Conservation (phyloP, 37 sponge, comb jelly and placozoan species). For the Dysidea cf. avara region DNA sequence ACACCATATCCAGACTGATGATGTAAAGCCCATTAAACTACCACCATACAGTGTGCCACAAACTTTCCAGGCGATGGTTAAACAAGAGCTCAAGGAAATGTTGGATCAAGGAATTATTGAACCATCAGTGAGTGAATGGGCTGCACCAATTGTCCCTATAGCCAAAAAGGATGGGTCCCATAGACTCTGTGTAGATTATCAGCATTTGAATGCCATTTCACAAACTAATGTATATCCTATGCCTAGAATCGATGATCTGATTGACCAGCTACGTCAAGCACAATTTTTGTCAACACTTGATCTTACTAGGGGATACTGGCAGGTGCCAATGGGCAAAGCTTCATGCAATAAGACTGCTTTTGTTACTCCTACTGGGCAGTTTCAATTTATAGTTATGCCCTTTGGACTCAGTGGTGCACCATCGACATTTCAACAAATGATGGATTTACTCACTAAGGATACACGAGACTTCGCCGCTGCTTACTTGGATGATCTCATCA, state of each 20-base stretch:
- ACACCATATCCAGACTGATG: conserved; percentile 11
- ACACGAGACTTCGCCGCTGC: neutral
- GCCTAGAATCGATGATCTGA: too few relatives aligned
- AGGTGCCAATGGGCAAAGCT: too few relatives aligned
- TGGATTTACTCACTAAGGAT: too few relatives aligned
- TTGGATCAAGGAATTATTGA: conserved; percentile 6
- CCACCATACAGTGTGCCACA: conserved; percentile 1
- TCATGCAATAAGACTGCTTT: too few relatives aligned
- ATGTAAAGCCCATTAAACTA: neutral
- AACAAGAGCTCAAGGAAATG: conserved; percentile 5
- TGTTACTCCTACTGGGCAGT: neutral
- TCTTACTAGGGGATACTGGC: neutral
- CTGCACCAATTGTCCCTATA: neutral
- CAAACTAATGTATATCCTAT: too few relatives aligned
- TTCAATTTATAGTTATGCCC: neutral
- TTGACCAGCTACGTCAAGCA: too few relatives aligned
- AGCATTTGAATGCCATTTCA: too few relatives aligned
- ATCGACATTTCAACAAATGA: neutral
- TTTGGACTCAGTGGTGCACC: conserved; percentile 7
- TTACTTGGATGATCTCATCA: conserved; percentile 15
- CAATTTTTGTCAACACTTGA: conserved; percentile 11
- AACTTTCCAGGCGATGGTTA: neutral
- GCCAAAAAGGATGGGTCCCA: neutral
- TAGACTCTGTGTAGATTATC: conserved; percentile 2
- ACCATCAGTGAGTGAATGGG: conserved; percentile 6